These are phyloP conservation scores for Agrochola litura DNA, from an alignment of 2,888 invertebrate species.

Conservation along the genomic window DNA sequence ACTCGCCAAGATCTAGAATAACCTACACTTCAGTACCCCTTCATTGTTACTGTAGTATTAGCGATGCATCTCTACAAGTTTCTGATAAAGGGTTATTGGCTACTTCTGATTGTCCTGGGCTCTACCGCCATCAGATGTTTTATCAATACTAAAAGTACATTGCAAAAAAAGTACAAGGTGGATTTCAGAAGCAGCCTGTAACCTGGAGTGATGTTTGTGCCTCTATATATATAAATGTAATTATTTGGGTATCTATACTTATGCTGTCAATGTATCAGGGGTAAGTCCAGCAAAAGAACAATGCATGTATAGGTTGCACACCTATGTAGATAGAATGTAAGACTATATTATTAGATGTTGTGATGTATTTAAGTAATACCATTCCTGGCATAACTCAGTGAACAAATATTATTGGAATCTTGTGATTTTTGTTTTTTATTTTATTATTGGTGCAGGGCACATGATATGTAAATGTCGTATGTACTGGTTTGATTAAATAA, in stretches of 20 bases:
- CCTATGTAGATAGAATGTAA: conserved; percentile 62
- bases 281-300: conserved; percentile 30
- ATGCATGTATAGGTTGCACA: conserved; percentile 18
- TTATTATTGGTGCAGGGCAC: conserved; percentile 76
- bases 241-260: conserved; percentile 48
- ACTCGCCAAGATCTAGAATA: conserved; percentile 83
- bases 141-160: conserved; percentile 27
- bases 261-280: conserved; percentile 32
- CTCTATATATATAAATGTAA: conserved; percentile 37
- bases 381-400: conserved; percentile 73
- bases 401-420: conserved; percentile 68
- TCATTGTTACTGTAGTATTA: conserved; percentile 52
- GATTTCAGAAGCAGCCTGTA: conserved; percentile 17
- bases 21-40: conserved; percentile 12
- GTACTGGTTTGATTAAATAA: conserved; percentile 73
- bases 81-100: conserved; percentile 32
- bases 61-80: conserved; percentile 29
- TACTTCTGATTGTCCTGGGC: conserved; percentile 14
- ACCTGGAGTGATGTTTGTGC: conserved; percentile 27
- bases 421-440: conserved; percentile 71
- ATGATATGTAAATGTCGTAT: conserved; percentile 67
- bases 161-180: conserved; percentile 17
- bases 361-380: conserved; percentile 65
- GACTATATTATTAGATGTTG: conserved; percentile 61
- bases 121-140: not conserved